phyloP scores from a whole-genome alignment of 2,888 invertebrate genomes.

The Ellobium chinense region DNA sequence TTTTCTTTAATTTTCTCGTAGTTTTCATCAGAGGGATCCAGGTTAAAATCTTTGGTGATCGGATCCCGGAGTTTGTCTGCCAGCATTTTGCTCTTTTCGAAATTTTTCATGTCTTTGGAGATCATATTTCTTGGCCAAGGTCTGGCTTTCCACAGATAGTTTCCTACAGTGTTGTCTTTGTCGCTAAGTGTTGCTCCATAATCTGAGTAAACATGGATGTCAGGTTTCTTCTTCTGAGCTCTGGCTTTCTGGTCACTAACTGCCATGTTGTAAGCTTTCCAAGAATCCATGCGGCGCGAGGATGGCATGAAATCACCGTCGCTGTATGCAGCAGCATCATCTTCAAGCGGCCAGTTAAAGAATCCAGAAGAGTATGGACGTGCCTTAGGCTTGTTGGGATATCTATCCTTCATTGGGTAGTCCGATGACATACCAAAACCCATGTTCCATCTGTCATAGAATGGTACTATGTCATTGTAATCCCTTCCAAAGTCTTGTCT shows the following conservation, averaged over 20 bases:
- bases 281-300: conserved; percentile 13
- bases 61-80: neutral
- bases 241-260: neutral
- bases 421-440: neutral
- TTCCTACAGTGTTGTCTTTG: neutral
- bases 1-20: neutral
- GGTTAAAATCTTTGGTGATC: neutral
- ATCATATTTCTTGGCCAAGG: conserved; percentile 5
- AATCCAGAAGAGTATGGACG: neutral
- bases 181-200: neutral
- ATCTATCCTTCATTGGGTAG: neutral
- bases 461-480: neutral
- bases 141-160: conserved; percentile 27
- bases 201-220: conserved; percentile 4
- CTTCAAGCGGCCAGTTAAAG: neutral
- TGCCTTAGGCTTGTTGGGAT: neutral
- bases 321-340: too few species aligned
- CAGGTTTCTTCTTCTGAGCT: neutral
- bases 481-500: neutral
- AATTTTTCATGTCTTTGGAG: neutral
- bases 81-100: neutral
- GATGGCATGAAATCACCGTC: too few species aligned
- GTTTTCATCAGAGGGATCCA: neutral
- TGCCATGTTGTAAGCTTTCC: conserved; percentile 36
- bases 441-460: too few species aligned